These are phyloP conservation scores for Digitonthophagus gazella DNA, from an alignment of 2,888 invertebrate genomes.

Conservation along the genomic window DNA sequence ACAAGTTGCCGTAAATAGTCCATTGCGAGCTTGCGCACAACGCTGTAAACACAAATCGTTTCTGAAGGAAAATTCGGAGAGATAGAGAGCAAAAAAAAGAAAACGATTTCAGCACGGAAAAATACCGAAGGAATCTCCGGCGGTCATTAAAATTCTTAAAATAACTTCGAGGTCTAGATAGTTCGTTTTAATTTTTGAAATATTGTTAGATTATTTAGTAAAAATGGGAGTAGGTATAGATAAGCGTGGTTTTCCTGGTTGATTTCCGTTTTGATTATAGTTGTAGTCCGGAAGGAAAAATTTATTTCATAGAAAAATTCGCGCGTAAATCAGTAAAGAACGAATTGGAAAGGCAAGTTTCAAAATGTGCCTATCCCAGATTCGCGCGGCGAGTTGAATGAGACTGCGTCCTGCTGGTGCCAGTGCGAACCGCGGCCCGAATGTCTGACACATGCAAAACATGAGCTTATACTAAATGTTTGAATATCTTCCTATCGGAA, in stretches of 20 bases:
- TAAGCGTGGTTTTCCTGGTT: neutral
- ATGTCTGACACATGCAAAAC: neutral
- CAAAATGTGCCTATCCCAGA: neutral
- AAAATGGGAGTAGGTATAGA: neutral
- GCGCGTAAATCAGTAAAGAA: too few species aligned
- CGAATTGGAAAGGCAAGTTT: neutral
- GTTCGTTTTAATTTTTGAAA: neutral
- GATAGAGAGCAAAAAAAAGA: neutral
- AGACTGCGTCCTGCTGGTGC: neutral
- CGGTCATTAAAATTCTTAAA: neutral
- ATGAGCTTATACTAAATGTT: neutral
- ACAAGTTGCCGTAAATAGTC: neutral
- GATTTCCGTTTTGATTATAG: neutral
- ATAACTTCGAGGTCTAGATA: too few species aligned
- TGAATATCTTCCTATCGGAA: neutral
- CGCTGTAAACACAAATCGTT: neutral
- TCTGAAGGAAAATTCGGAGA: too few species aligned
- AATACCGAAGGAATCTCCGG: neutral
- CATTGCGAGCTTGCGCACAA: neutral
- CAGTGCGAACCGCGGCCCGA: neutral
- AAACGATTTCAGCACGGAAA: too few species aligned
- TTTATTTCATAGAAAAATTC: too few species aligned
- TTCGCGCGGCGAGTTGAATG: neutral
- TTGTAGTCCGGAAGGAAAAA: too few species aligned
- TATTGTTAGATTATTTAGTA: neutral